Base-by-base conservation (phyloP, 2,888 invertebrate genomes). In the Drepana falcataria region DNA sequence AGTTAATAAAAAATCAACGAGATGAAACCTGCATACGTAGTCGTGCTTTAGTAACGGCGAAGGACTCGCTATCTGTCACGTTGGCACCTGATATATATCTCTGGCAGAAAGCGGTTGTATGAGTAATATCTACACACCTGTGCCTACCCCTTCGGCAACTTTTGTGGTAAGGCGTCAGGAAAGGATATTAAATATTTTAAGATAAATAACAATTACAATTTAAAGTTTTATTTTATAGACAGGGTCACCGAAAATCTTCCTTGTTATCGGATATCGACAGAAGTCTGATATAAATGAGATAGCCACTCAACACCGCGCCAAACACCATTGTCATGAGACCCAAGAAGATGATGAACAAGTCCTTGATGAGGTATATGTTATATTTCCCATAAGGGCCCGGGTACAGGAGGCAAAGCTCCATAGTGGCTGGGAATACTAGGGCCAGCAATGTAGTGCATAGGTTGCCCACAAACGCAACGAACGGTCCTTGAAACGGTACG, bases 391-490 rank as follows among this genome's bases (percentile, higher is more conserved):
- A 85, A 2, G 71, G 57, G 3, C 67, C 56, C 1, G 85, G 85
- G 53, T 86, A 85, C 55, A 73, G 64, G 3, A 87, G 63, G 51
- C 82, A 65, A 1, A 85, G 35, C 44, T 87, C 84, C 85, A 87
- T 87, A 44, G 81, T 52, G 0, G 84, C 81, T 0, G 87, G 87
- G 53, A 82, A 87, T 0, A 86, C 77, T 0, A 87, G 55, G 0
- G 79, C 71, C 3, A 85, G 61, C 54, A 81, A 57, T 0, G 79
- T 73, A 0, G 84, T 83, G 59, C 84, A 85, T 1, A 85, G 61
- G 55, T 77, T 82, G 0, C 86, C 86, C 6, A 83, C 81, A 53
- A 86, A 83, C 0, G 85, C 81, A 1, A 87, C 77, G 55, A 86
- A 75, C 0, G 85, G 79, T 0, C 73, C 83, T 81, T 86, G 87